A percentile compares a stretch with the other conserved stretches of the same genome.
These are phyloP conservation scores for Musca domestica DNA, from an alignment of 1,140 invertebrate genomes.

Conservation along the genomic window DNA sequence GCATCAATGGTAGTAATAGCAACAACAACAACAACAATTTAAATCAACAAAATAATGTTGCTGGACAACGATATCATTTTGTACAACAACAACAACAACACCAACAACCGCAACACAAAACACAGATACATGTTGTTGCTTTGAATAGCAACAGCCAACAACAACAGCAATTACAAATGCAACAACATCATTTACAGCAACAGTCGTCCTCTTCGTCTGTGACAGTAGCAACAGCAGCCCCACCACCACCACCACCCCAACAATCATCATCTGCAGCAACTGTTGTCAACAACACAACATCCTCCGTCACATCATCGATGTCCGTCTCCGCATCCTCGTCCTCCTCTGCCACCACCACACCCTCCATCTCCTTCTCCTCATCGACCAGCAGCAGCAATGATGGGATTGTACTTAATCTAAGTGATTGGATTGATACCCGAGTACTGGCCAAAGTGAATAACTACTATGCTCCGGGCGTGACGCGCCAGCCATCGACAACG, in stretches of 20 bases:
- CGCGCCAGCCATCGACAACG: conserved; percentile 52
- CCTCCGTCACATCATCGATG: conserved; percentile 29
- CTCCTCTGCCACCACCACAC: conserved; percentile 37
- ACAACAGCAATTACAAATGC: not conserved
- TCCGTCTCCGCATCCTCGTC: conserved; percentile 34
- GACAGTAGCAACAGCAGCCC: conserved; percentile 12
- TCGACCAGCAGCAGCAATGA: conserved; percentile 33
- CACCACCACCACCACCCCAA: conserved; percentile 24
- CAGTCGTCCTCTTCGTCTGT: conserved; percentile 2
- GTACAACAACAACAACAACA: conserved; percentile 33
- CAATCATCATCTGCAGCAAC: conserved; percentile 31
- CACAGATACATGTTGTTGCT: conserved; percentile 11
- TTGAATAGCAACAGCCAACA: conserved; percentile 17
- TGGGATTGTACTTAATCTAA: conserved; percentile 64
- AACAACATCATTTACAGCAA: conserved; percentile 15
- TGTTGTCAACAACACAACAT: conserved; percentile 27
- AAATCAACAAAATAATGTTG: conserved; percentile 31
- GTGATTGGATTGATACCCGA: conserved; percentile 86
- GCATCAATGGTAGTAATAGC: conserved; percentile 29
- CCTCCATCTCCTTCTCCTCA: conserved; percentile 35
- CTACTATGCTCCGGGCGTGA: conserved; percentile 81
- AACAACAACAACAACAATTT: conserved; percentile 34
- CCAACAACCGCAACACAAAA: not conserved
- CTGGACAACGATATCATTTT: conserved; percentile 43
- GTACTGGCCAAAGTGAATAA: conserved; percentile 81